Base-by-base conservation (phyloP, 2,797 vertebrate genomes). In the Pipistrellus pipistrellus region DNA sequence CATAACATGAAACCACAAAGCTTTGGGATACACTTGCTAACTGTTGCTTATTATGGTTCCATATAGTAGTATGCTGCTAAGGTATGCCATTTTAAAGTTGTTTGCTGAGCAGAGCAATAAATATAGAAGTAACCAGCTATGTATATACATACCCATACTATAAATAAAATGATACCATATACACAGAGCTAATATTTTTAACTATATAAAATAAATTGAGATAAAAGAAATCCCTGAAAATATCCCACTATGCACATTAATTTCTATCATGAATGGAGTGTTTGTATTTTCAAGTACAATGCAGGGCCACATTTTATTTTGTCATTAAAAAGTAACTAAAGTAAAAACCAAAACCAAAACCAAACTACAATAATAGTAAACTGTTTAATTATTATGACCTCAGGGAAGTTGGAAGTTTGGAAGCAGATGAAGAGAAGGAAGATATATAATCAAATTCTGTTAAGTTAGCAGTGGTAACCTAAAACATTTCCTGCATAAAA, bases 61-160 rank as follows among this genome's bases (percentile, higher is more conserved):
- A 30, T 77, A 55, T 30, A 82, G 72, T 53, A 90, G 48, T 30
- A 27, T 38, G 23, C 48, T 38, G 41, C 75, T 30, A 85, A 83
- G 41, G 10, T 21, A 13, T 23, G 30, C 32, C 27, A 5, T 93
- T 51, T 66, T 48, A 48, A 93, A 88, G 64, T 57, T 88, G 76
- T 95, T 93, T 92, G n/a, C 30, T 62, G 41, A 83, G 76, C 41
- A 69, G 32, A 92, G 59, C 71, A 66, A 55, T 78, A 92, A 75
- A 76, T n/a, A 88, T 30, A 71, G 69, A 90, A 68, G 69, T 85
- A 57, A 85, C 88, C n/a, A 48, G 72, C 32, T 91, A 30, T 93
- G 59, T 72, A 46, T n/a, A 87, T 78, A 46, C 15, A 57, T 2
- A 77, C 21, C 12, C 64, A 41, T 66, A 53, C n/a, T 88, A 20